These are phyloP conservation scores for Euglossa dilemma DNA, from an alignment of 1,140 invertebrate species.

Conservation along the genomic window DNA sequence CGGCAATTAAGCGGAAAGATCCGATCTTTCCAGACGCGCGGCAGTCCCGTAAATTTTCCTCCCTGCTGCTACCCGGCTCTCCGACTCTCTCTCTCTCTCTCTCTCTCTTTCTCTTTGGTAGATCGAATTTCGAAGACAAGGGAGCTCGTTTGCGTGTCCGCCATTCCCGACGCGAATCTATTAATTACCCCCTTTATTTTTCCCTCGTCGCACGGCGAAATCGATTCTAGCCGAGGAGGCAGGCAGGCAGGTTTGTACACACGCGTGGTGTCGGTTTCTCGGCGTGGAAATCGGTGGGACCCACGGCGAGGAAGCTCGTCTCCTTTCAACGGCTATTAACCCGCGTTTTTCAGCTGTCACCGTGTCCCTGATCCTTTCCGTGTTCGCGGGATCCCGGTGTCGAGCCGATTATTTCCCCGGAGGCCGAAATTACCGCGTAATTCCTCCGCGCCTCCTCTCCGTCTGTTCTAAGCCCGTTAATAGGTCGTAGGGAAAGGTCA, in stretches of 20 bases:
- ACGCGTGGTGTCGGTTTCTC: not conserved
- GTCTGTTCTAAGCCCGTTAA: slow-evolving; percentile 27
- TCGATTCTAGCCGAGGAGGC: not conserved
- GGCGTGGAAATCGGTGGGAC: not conserved
- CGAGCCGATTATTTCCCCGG: slow-evolving; percentile 39
- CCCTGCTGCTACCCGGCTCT: too few species aligned
- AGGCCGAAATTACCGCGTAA: slow-evolving; percentile 46
- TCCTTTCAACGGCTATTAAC: slow-evolving; percentile 11
- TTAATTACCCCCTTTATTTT: not conserved
- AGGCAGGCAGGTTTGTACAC: too few species aligned
- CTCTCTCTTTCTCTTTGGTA: too few species aligned
- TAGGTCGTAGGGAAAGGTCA: slow-evolving; percentile 61
- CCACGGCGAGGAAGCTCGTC: too few species aligned
- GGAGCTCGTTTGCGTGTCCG: slow-evolving; percentile 1
- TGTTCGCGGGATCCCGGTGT: slow-evolving; percentile 40
- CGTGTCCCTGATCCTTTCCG: slow-evolving; percentile 11
- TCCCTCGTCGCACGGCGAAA: not conserved
- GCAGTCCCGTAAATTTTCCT: not conserved
- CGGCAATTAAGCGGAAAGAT: slow-evolving; percentile 51
- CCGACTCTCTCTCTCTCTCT: too few species aligned
- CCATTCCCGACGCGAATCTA: not conserved
- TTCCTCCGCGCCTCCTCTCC: slow-evolving; percentile 18
- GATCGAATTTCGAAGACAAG: slow-evolving; percentile 32
- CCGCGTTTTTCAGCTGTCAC: not conserved
- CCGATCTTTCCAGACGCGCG: slow-evolving; percentile 23